Evolutionary conservation across 2,888 invertebrate genomes (phyloP).

Genomic region (Melieria picta): DNA sequence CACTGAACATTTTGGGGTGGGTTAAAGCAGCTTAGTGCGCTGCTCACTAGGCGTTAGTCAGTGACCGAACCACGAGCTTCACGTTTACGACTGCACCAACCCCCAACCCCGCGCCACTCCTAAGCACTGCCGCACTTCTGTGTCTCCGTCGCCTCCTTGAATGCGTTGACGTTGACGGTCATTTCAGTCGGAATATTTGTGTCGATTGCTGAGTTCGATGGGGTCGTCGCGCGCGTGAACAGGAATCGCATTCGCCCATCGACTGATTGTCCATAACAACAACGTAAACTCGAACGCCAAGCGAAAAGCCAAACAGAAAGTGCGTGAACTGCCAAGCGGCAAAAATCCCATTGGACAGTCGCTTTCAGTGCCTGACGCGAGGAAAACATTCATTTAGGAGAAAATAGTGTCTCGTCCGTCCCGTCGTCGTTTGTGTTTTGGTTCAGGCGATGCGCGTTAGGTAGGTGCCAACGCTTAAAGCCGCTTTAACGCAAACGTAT

Average conservation of each 20-base stretch:
- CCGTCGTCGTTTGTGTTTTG: too few species aligned
- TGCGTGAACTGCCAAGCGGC: background rate
- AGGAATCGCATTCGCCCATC: background rate
- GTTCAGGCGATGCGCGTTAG: background rate
- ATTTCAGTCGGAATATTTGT: background rate
- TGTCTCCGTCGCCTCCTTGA: too few species aligned
- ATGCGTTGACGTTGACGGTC: background rate
- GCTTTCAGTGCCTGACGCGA: too few species aligned
- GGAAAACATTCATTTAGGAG: too few species aligned
- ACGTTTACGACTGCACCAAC: too few species aligned
- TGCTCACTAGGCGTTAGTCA: too few species aligned
- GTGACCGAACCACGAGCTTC: too few species aligned
- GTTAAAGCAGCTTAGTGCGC: too few species aligned
- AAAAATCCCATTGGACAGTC: background rate
- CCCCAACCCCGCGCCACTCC: too few species aligned
- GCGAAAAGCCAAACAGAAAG: constrained; percentile 3
- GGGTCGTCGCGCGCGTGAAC: background rate
- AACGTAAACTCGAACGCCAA: background rate
- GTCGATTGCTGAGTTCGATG: too few species aligned
- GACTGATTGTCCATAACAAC: background rate
- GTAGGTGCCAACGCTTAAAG: background rate
- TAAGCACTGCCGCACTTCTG: background rate
- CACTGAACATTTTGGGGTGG: too few species aligned
- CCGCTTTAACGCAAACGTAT: constrained; percentile 7
- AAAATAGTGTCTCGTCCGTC: too few species aligned